Conservation (phyloP, 2,797 vertebrate species). For the Glyptemys insculpta region DNA sequence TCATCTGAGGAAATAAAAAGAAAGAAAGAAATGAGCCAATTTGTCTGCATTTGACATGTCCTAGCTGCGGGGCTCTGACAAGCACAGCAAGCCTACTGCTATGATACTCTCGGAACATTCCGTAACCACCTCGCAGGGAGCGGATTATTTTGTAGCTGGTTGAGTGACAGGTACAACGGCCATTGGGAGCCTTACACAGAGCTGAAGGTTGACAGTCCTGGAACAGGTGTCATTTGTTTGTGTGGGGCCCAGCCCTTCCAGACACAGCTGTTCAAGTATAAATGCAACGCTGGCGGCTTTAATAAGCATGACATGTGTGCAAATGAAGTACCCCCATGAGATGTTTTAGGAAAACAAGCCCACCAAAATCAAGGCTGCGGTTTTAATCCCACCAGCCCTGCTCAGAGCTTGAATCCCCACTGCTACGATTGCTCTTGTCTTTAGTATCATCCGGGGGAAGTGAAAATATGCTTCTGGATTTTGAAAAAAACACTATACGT, state of each 20-base stretch:
- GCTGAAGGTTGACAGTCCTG: not conserved
- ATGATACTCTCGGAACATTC: not conserved
- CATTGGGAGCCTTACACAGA: not conserved
- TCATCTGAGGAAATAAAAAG: constrained; percentile 26
- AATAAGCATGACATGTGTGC: fast-evolving
- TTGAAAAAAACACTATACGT: not conserved
- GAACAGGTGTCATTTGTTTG: not conserved
- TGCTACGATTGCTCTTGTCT: not conserved
- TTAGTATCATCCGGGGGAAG: not conserved
- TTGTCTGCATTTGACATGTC: not conserved
- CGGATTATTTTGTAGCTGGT: not conserved
- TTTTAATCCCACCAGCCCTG: not conserved
- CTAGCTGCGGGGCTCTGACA: not conserved
- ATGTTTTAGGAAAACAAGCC: fast-evolving
- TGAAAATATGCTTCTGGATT: not conserved
- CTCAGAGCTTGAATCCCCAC: not conserved
- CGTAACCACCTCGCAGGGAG: not conserved
- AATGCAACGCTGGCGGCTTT: not conserved
- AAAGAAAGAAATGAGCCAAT: not conserved
- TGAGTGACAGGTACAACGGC: constrained; percentile 42
- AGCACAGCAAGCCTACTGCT: not conserved
- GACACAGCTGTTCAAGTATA: fast-evolving
- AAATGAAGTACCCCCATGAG: not conserved
- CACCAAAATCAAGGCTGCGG: not conserved
- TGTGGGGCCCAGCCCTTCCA: not conserved